Percentiles rank a stretch among this genome's conserved stretches.
Conservation (phyloP, 2,888 invertebrate species). For the Cephus sareptanus region DNA sequence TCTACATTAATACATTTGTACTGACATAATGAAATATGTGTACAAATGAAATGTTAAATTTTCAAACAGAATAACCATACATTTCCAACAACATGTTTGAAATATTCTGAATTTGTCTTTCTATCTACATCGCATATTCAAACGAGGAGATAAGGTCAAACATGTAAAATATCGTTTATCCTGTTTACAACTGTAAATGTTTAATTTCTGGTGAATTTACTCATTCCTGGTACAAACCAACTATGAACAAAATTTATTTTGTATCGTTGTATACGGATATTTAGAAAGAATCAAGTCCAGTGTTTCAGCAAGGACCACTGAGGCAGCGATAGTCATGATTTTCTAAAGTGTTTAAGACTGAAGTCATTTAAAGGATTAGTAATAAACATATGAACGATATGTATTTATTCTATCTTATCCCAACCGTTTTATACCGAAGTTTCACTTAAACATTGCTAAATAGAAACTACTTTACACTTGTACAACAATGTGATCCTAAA, state of each 20-base stretch:
- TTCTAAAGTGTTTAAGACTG: not conserved
- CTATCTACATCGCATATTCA: not conserved
- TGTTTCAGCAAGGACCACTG: not conserved
- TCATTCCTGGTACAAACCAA: not conserved
- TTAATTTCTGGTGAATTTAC: not conserved
- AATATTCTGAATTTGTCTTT: not conserved
- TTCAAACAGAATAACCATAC: not conserved
- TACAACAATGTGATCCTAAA: not conserved
- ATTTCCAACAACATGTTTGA: too few species aligned
- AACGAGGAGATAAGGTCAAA: not conserved
- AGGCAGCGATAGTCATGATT: not conserved
- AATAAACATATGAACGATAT: not conserved
- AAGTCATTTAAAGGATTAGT: not conserved
- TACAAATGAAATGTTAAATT: not conserved
- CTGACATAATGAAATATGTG: not conserved
- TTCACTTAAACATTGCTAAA: not conserved
- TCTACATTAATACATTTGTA: not conserved
- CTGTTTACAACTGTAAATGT: not conserved
- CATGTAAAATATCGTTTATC: not conserved
- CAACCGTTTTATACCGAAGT: not conserved
- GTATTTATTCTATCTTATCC: not conserved
- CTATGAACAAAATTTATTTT: not conserved
- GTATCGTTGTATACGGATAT: not conserved
- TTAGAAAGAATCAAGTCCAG: not conserved
- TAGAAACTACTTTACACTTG: not conserved